These are phyloP conservation scores for Drosophila pruinosa DNA, from an alignment of 1,140 invertebrate genomes.

Conservation along the genomic window DNA sequence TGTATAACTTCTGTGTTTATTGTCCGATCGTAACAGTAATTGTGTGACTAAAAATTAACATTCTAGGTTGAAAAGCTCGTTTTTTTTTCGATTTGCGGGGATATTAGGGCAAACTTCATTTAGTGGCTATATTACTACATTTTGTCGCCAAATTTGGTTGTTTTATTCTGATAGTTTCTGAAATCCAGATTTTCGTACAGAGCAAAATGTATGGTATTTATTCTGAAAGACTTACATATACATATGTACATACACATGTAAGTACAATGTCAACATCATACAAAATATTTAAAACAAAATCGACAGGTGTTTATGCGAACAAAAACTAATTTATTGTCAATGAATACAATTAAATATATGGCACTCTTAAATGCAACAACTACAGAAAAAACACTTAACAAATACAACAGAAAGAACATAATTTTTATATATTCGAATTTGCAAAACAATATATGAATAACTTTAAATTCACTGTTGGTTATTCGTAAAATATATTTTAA, in stretches of 20 bases:
- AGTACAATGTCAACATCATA: constrained; percentile 1
- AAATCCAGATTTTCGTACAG: too few relatives aligned
- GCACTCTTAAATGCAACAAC: constrained; percentile 36
- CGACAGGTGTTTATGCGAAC: constrained; percentile 23
- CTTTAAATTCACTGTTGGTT: neutral
- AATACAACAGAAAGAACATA: constrained; percentile 1
- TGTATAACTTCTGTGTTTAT: too few relatives aligned
- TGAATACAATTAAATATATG: constrained; percentile 23
- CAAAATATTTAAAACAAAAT: constrained; percentile 6
- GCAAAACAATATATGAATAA: constrained; percentile 34
- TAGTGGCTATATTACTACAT: too few relatives aligned
- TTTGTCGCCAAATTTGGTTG: too few relatives aligned
- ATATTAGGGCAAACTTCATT: too few relatives aligned
- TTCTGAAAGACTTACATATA: constrained; percentile 17
- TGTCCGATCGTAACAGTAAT: too few relatives aligned
- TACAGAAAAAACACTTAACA: constrained; percentile 33
- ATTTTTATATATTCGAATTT: constrained; percentile 59
- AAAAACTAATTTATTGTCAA: constrained; percentile 53
- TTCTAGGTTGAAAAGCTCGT: too few relatives aligned
- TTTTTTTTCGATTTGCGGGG: too few relatives aligned
- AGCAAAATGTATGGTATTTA: constrained; percentile 29
- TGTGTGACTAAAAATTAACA: too few relatives aligned
- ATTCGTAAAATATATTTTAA: too few relatives aligned
- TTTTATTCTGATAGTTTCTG: too few relatives aligned
- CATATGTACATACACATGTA: too few relatives aligned